These are phyloP conservation scores for Catostylus mosaicus DNA, from an alignment of 30 jellyfish, hydroid and myxozoan genomes.

Conservation along the genomic window DNA sequence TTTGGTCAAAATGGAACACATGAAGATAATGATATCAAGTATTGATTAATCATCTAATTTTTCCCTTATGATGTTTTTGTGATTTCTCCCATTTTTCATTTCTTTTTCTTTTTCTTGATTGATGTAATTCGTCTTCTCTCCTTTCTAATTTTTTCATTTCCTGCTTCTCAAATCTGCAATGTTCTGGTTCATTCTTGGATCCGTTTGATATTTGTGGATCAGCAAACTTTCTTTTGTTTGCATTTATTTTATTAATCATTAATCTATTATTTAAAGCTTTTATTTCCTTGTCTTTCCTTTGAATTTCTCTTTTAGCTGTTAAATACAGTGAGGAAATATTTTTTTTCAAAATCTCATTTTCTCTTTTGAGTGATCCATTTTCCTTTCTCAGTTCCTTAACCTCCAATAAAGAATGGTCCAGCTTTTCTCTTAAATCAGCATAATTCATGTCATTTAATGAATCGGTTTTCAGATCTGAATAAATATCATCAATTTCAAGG, in stretches of 20 bases:
- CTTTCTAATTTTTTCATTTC: neutral
- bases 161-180: neutral
- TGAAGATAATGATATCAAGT: no score
- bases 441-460: conserved; percentile 48
- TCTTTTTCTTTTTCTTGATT: neutral
- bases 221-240: neutral
- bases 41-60: no score
- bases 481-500: conserved; percentile 44
- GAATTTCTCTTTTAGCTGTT: conserved; percentile 64
- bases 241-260: conserved; percentile 2
- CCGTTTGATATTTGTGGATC: neutral
- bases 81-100: neutral
- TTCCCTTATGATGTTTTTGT: neutral
- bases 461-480: conserved; percentile 43
- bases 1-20: no score
- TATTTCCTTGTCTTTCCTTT: conserved; percentile 44
- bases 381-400: conserved; percentile 14
- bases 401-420: conserved; percentile 10
- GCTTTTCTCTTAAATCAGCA: conserved; percentile 34
- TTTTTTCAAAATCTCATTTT: conserved; percentile 52
- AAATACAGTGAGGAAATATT: conserved; percentile 53
- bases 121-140: neutral
- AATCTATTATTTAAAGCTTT: conserved; percentile 1
- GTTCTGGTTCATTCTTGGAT: neutral
- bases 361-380: conserved; percentile 34